Percentiles rank a stretch among this genome's conserved stretches.
Conservation (phyloP, 2,797 vertebrate species). For the Melanotaenia parkinsoni region DNA sequence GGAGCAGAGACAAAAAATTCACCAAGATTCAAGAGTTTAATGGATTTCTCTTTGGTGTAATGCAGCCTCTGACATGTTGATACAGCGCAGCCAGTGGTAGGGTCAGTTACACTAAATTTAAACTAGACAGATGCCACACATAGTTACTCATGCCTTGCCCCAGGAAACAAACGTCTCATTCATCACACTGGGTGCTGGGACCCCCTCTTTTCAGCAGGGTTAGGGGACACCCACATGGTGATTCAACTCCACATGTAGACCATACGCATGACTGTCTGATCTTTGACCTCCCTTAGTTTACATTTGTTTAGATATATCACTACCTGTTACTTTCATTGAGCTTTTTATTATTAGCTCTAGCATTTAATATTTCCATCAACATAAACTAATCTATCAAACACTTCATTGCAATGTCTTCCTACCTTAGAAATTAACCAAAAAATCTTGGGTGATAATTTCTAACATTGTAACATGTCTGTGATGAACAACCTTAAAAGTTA, state of each 20-base stretch:
- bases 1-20: conserved; percentile 45
- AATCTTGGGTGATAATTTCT: neutral
- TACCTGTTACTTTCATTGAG: neutral
- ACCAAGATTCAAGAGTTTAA: conserved; percentile 66
- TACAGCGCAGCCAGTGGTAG: conserved; percentile 79
- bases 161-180: conserved; percentile 83
- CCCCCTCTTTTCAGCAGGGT: conserved; percentile 67
- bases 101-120: conserved; percentile 90
- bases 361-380: neutral
- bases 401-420: neutral
- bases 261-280: conserved; percentile 57
- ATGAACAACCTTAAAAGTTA: neutral
- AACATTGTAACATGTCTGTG: neutral
- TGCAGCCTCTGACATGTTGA: conserved; percentile 78
- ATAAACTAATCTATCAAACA: neutral
- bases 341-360: conserved; percentile 8
- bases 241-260: conserved; percentile 65
- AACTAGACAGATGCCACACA: conserved; percentile 89
- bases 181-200: conserved; percentile 70
- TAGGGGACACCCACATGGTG: conserved; percentile 66
- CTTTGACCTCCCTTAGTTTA: conserved; percentile 46
- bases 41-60: conserved; percentile 75
- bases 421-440: neutral
- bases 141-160: conserved; percentile 85
- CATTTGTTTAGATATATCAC: conserved; percentile 37